These are phyloP conservation scores for Apus apus DNA, from an alignment of 2,113 vertebrate genomes.

Conservation along the genomic window DNA sequence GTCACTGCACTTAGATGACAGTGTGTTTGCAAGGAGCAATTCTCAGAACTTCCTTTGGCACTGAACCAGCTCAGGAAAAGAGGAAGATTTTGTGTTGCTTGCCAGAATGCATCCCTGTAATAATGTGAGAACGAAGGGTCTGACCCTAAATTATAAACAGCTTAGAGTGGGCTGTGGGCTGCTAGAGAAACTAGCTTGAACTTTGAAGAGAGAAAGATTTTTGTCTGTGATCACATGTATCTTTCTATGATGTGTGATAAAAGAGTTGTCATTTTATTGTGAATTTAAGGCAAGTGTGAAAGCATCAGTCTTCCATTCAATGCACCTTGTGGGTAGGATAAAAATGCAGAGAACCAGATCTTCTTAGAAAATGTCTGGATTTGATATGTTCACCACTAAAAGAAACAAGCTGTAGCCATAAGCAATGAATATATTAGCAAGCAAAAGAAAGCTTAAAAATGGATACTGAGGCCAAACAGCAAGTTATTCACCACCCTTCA, in stretches of 20 bases:
- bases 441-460: neutral
- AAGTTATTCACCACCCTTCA: neutral
- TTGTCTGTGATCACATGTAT: neutral
- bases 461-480: neutral
- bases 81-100: conserved; percentile 29
- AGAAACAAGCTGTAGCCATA: neutral
- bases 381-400: neutral
- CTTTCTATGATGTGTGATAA: neutral
- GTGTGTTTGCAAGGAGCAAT: conserved; percentile 31
- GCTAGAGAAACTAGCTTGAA: neutral
- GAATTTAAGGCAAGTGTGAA: neutral
- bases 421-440: neutral
- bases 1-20: conserved; percentile 4
- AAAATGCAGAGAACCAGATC: neutral
- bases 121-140: conserved; percentile 35
- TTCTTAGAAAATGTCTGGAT: neutral
- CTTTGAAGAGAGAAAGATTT: neutral
- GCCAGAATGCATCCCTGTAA: conserved; percentile 27
- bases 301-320: neutral
- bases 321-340: neutral
- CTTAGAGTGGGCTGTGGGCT: neutral
- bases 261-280: neutral
- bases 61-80: conserved; percentile 41
- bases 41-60: conserved; percentile 44
- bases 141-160: conserved; percentile 52